Conservation (phyloP, 2,888 invertebrate genomes). For the Drosophila antonietae region DNA sequence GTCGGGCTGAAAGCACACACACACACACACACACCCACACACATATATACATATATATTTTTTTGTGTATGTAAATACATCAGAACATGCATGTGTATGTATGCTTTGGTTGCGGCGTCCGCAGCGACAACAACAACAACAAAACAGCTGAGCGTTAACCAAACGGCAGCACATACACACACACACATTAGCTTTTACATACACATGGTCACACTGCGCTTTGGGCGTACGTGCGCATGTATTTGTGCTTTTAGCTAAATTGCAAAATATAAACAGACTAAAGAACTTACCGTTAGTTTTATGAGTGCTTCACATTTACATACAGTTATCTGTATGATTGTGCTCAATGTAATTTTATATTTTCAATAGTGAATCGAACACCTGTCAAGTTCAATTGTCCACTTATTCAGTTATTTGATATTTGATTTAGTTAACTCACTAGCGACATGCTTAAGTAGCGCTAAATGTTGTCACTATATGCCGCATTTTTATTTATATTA, state of each 20-base stretch:
- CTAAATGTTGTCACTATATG: constrained; percentile 33
- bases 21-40: background rate
- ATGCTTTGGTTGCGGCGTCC: constrained; percentile 28
- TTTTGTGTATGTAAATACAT: background rate
- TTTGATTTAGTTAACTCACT: background rate
- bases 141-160: constrained; percentile 57
- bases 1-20: background rate
- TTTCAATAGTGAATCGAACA: background rate
- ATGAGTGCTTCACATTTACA: constrained; percentile 6
- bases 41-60: background rate
- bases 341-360: background rate
- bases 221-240: constrained; percentile 43
- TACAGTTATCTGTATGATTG: constrained; percentile 3
- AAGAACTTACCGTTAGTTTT: constrained; percentile 50
- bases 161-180: constrained; percentile 44
- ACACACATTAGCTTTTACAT: constrained; percentile 3
- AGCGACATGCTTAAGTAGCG: background rate
- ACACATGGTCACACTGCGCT: constrained; percentile 41
- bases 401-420: background rate
- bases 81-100: constrained; percentile 9
- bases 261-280: constrained; percentile 54
- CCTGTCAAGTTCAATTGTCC: background rate
- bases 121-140: constrained; percentile 33
- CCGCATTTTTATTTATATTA: constrained; percentile 38
- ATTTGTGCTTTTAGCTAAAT: constrained; percentile 57